These are phyloP conservation scores for Siderastrea siderea DNA, from an alignment of 92 coral and sea anemone species.

Conservation along the genomic window DNA sequence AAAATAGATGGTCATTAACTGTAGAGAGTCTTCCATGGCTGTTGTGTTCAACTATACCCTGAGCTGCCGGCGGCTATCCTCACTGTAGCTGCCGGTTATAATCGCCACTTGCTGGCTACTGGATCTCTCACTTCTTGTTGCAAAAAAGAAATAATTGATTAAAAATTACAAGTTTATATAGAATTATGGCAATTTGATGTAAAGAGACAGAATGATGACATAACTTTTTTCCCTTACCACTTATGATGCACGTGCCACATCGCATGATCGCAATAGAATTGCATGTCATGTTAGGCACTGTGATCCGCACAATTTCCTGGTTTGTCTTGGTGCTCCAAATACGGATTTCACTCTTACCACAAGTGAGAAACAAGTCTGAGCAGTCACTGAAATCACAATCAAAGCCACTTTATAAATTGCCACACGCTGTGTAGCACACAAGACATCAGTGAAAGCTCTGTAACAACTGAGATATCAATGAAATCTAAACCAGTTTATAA, in stretches of 20 bases:
- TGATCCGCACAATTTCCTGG: slow-evolving; percentile 89
- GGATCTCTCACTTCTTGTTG: not conserved
- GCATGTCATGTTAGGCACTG: slow-evolving; percentile 95
- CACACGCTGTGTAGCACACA: no score
- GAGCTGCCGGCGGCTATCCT: no score
- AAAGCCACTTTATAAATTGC: not conserved
- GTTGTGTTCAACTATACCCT: no score
- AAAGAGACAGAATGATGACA: not conserved
- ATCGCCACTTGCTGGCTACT: no score
- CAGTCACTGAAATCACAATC: slow-evolving; percentile 74
- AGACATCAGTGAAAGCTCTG: no score
- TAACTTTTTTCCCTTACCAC: slow-evolving; percentile 71
- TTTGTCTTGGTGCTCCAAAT: slow-evolving; percentile 92
- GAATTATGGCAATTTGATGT: not conserved
- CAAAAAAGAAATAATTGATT: no score
- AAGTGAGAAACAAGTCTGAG: slow-evolving; percentile 91
- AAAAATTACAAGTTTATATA: not conserved
- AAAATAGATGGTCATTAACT: no score
- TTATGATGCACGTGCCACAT: slow-evolving; percentile 87
- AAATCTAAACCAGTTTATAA: no score
- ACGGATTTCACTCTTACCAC: slow-evolving; percentile 91
- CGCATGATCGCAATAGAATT: slow-evolving; percentile 82
- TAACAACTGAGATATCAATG: no score
- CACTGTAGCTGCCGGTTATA: no score
- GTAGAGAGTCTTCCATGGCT: no score